A percentile compares a stretch with the other conserved stretches of the same genome.
Conservation (phyloP, 2,797 vertebrate genomes). For the Micropoecilia bifurca region DNA sequence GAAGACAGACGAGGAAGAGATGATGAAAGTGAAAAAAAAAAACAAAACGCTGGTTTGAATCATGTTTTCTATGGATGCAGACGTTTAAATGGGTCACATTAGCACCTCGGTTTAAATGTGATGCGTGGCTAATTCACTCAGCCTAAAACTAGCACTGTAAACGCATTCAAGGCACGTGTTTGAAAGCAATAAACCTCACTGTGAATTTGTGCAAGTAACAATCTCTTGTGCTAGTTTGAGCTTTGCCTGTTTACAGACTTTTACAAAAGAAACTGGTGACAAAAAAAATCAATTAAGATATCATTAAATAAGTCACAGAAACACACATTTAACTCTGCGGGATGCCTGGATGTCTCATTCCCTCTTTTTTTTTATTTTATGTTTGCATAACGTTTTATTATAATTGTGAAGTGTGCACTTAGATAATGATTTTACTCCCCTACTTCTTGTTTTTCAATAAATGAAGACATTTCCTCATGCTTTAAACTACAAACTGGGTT, state of each 20-base stretch:
- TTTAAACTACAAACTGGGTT: neutral
- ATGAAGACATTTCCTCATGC: neutral
- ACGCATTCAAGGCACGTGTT: conserved; percentile 10
- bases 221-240: conserved; percentile 2
- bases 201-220: conserved; percentile 2
- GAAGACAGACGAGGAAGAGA: neutral
- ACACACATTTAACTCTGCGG: neutral
- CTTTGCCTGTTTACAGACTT: conserved; percentile 2
- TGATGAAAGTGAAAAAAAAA: neutral
- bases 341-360: neutral
- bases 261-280: neutral
- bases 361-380: neutral
- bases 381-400: neutral
- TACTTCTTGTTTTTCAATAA: neutral
- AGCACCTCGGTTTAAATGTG: neutral
- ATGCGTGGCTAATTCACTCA: neutral
- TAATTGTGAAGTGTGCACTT: neutral
- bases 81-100: conserved; percentile 13
- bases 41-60: conserved; percentile 12
- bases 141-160: conserved; percentile 1
- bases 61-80: neutral
- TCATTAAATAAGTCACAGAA: neutral
- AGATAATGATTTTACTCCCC: neutral
- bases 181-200: neutral
- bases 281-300: neutral